These are phyloP conservation scores for Turdus rufiventris DNA, from an alignment of 2,113 vertebrate species.

Conservation along the genomic window DNA sequence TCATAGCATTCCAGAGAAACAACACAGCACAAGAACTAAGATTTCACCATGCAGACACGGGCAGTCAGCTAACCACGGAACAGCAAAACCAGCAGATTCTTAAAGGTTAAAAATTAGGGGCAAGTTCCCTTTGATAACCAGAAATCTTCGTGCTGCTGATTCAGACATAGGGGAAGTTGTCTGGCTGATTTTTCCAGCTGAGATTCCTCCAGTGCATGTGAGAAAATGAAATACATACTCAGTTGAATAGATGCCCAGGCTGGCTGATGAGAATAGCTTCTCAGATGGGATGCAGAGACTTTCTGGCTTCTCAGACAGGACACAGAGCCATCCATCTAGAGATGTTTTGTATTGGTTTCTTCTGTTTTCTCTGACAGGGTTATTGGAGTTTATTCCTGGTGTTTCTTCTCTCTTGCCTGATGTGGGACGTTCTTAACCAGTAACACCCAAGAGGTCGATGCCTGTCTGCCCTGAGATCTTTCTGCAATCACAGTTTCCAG, in stretches of 20 bases:
- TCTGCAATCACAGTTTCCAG: neutral
- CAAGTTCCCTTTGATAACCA: neutral
- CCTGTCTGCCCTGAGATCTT: neutral
- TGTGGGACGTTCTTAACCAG: neutral
- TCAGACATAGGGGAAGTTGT: neutral
- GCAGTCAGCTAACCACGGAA: neutral
- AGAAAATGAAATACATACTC: neutral
- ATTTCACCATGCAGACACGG: neutral
- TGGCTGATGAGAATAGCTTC: neutral
- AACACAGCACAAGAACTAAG: neutral
- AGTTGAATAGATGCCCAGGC: neutral
- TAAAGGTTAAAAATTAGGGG: neutral
- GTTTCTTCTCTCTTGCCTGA: neutral
- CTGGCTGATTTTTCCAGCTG: neutral
- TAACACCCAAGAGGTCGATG: neutral
- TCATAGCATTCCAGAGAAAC: slow-evolving; percentile 41
- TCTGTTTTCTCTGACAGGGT: neutral
- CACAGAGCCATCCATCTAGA: neutral
- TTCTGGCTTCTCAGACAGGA: neutral
- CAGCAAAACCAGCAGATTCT: neutral
- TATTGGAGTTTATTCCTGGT: neutral
- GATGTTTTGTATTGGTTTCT: neutral
- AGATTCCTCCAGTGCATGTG: neutral
- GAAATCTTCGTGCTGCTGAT: neutral
- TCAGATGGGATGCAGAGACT: neutral